phyloP scores from a whole-genome alignment of 1,140 invertebrate species.

The Caerostris darwini region DNA sequence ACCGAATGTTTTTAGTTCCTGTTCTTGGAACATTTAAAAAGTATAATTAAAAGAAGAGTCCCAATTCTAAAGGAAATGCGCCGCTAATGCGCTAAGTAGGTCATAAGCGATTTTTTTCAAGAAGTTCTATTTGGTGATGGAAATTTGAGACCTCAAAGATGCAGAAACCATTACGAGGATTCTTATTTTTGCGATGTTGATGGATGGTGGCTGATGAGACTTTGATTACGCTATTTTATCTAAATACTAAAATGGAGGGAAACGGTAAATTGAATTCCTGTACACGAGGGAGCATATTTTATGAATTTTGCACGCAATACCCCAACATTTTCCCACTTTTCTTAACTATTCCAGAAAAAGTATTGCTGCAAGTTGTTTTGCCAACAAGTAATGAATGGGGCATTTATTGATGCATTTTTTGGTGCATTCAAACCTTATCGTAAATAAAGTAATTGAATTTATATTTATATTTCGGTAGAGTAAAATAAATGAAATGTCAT shows the following conservation, averaged over 20 bases:
- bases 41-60: constrained; percentile 50
- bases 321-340: background rate
- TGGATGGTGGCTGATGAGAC: constrained; percentile 65
- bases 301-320: constrained; percentile 29
- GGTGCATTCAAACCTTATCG: background rate
- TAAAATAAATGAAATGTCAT: too few relatives aligned
- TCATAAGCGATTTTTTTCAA: constrained; percentile 46
- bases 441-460: background rate
- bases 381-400: background rate
- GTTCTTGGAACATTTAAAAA: constrained; percentile 12
- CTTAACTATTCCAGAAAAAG: constrained; percentile 10
- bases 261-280: constrained; percentile 42
- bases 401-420: background rate
- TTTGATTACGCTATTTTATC: constrained; percentile 69
- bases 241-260: constrained; percentile 57
- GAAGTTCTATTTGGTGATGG: constrained; percentile 60
- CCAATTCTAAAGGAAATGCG: constrained; percentile 11
- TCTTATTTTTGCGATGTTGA: constrained; percentile 70
- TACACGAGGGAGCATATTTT: constrained; percentile 8
- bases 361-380: background rate
- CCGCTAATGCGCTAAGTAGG: constrained; percentile 56
- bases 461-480: too few relatives aligned
- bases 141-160: constrained; percentile 68
- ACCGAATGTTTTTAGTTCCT: constrained; percentile 13
- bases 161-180: constrained; percentile 58